phyloP scores from a whole-genome alignment of 2,797 vertebrate species.

The Odontamblyopus lacepedii region DNA sequence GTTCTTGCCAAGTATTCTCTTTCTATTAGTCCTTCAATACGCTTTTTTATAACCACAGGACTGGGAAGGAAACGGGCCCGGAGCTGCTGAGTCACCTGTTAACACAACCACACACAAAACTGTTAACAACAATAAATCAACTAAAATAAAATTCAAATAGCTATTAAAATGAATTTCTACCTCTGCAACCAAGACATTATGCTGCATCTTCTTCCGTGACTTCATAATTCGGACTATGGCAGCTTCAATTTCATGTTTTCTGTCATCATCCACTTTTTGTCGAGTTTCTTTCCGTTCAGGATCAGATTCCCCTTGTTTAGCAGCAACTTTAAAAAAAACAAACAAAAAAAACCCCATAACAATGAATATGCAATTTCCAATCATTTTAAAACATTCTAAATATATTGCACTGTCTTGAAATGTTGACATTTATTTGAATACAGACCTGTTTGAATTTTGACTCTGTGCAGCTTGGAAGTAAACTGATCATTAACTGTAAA shows the following conservation, averaged over 20 bases:
- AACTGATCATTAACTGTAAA: conserved; percentile 99
- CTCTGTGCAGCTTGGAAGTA: conserved; percentile 98
- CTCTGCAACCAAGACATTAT: conserved; percentile 98
- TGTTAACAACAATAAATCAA: neutral
- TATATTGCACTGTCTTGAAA: neutral
- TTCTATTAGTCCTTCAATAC: conserved; percentile 99
- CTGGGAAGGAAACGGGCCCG: conserved; percentile 95
- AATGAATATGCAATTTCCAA: neutral
- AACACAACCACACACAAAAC: conserved; percentile 34
- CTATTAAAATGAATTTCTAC: conserved; percentile 62
- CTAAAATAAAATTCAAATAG: neutral
- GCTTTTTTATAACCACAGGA: conserved; percentile 98
- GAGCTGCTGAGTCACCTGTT: conserved; percentile 96
- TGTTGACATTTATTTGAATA: neutral
- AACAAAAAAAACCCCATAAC: neutral
- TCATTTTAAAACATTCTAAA: neutral
- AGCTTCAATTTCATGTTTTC: conserved; percentile 98
- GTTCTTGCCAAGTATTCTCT: conserved; percentile 99
- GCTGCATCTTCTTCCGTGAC: conserved; percentile 98
- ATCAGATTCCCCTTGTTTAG: conserved; percentile 97
- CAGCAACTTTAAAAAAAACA: conserved; percentile 83
- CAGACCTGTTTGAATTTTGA: conserved; percentile 84
- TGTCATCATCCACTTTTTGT: conserved; percentile 97
- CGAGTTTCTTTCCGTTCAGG: conserved; percentile 96
- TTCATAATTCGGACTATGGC: conserved; percentile 99